These are phyloP conservation scores for Cosmorhoe ocellata DNA, from an alignment of 2,888 invertebrate species.

Conservation along the genomic window DNA sequence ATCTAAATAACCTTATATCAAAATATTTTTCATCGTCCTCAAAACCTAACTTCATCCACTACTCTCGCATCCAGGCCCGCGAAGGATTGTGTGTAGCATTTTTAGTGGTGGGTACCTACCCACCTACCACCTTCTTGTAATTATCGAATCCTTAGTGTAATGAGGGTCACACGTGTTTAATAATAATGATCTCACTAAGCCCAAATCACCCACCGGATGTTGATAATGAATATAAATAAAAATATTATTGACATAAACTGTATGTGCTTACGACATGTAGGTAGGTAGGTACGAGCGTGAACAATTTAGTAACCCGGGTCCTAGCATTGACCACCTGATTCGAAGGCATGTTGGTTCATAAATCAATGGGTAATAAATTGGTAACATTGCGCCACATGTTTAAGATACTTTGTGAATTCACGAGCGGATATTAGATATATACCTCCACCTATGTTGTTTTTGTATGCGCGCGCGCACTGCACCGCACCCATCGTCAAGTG, in stretches of 20 bases:
- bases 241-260: not conserved
- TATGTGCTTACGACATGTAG: slow-evolving; percentile 20
- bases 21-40: too few species aligned
- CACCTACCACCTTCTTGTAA: too few species aligned
- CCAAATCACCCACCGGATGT: not conserved
- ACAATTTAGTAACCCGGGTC: slow-evolving; percentile 13
- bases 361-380: slow-evolving; percentile 20
- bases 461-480: slow-evolving; percentile 10
- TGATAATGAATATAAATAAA: slow-evolving; percentile 1
- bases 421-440: slow-evolving; percentile 11
- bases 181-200: not conserved
- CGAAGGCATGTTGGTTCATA: slow-evolving; percentile 22
- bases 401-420: slow-evolving; percentile 13
- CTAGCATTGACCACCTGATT: slow-evolving; percentile 27
- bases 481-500: slow-evolving; percentile 37
- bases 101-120: too few species aligned
- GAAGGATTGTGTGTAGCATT: too few species aligned
- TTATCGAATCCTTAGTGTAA: too few species aligned
- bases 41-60: too few species aligned
- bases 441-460: slow-evolving; percentile 3
- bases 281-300: not conserved
- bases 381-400: slow-evolving; percentile 20
- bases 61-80: too few species aligned
- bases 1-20: too few species aligned
- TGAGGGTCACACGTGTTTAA: too few species aligned